Base-by-base conservation (phyloP, 2,113 vertebrate species). In the Sus scrofa region DNA sequence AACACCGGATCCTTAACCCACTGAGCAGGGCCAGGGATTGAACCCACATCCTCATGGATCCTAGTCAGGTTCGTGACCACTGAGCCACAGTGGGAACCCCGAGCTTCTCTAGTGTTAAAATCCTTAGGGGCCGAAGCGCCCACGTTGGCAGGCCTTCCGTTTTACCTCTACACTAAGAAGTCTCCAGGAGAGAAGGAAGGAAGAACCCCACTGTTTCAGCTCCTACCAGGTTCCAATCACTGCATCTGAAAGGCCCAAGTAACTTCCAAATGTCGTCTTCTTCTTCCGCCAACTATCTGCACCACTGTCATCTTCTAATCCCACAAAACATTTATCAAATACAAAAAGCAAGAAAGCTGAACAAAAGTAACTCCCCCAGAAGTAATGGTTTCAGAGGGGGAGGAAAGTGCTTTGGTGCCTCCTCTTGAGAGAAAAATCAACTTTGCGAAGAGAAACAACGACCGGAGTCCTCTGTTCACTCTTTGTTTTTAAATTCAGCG, bases 211-310 rank as follows among this genome's bases (percentile, higher is more conserved):
- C 4, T 4, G 7, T 50, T 26, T 12, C 50, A 2, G 0, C 19
- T 1, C 19, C 1, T 32, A 5, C 26, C 0, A 9, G 19, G 52
- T 5, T n/a, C 62, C 18, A 6, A 12, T 3, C 32, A 18, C 52
- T 3, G 15, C 3, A 6, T 18, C n/a, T 8, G 14, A 24, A 63
- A 39, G 52, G 62, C 27, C 4, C 26, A 34, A 16, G 63, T 26
- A 3, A 1, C 15, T 37, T 71, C 60, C 75, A 22, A 52, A 6
- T 1, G 44, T n/a, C 86, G 22, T 16, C 30, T 10, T 19, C 30
- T 10, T 19, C 9, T 26, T 39, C 14, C 2, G 0, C 71, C 3
- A 70, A 70, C n/a, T 44, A 2, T 10, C 89, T 4, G 73, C n/a
- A n/a, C n/a, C n/a, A n/a, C n/a, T n/a, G 26, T 15, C 12, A 15